Conservation (phyloP, 1,140 invertebrate species). For the Phortica variegata region DNA sequence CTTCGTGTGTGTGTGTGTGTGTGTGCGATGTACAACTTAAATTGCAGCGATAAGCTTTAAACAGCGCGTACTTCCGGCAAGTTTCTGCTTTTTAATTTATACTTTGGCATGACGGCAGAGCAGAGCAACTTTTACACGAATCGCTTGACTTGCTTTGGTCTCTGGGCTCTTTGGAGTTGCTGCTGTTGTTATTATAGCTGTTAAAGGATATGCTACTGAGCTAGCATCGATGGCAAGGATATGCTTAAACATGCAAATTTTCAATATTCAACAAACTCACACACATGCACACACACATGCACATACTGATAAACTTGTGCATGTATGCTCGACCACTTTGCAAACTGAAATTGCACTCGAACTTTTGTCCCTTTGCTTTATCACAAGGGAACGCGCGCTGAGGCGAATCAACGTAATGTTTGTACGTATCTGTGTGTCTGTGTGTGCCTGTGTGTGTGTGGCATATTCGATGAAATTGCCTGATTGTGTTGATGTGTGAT, state of each 20-base stretch:
- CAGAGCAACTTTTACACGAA: no score
- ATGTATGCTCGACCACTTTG: conserved; percentile 48
- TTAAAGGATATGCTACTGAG: conserved; percentile 27
- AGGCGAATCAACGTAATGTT: conserved; percentile 5
- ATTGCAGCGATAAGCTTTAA: conserved; percentile 54
- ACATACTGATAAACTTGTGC: conserved; percentile 6
- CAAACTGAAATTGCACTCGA: conserved; percentile 53
- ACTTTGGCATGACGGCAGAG: neutral
- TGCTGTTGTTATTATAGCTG: neutral
- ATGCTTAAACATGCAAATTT: conserved; percentile 55
- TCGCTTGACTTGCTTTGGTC: no score
- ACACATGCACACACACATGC: conserved; percentile 16
- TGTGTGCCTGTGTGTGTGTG: neutral
- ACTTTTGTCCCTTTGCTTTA: no score
- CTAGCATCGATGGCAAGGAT: conserved; percentile 49
- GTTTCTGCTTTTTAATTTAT: conserved; percentile 8
- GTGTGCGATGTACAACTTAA: conserved; percentile 28
- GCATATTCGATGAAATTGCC: conserved; percentile 48
- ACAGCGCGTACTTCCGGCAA: conserved; percentile 45
- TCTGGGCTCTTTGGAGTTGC: no score
- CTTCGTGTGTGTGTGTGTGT: no score
- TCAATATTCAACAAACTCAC: conserved; percentile 51
- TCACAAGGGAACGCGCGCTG: no score
- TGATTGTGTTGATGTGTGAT: conserved; percentile 56
- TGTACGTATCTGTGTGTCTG: neutral